Evolutionary conservation across 2,113 vertebrate species (phyloP), one percentile per base, ranked within the genome.

Genomic region (Ctenodactylus gundi): DNA sequence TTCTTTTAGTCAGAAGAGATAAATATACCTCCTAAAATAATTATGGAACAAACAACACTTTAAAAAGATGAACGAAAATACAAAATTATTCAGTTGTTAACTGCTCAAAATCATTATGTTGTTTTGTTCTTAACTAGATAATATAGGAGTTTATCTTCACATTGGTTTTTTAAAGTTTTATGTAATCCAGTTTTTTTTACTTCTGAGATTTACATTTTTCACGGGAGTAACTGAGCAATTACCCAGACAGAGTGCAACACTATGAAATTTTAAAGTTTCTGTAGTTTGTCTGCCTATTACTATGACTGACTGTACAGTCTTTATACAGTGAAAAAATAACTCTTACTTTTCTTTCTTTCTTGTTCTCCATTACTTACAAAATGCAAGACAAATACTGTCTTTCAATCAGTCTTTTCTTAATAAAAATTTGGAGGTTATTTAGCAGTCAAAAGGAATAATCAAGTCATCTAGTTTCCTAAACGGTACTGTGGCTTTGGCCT

Each of bases 131-230:
- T 82, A 88, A 57, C 55, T 62, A 83, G 90, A 62, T 58, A 84
- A 89, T 55, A 85, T 1, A 80, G 39, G 65, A 93, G 10, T 60
- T 1, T 85, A 53, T 96, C 29, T 84, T 89, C 36, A 51, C 77
- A 91, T 60, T 88, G 80, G 92, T 88, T 88, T 95, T 57, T 88
- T 44, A 49, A 77, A 88, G 20, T 75, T 93, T 85, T 87, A 78
- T 92, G 96, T 94, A 92, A 75, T n/a, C 88, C 36, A 27, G 44
- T 78, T 82, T 83, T 80, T 41, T n/a, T n/a, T n/a, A n/a, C 39
- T 94, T 92, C 44, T 73, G 36, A 93, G 44, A 90, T 75, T 95
- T 72, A 68, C 34, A 10, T 55, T 77, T 88, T 62, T 70, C 72
- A 83, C 27, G 68, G 31, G 44, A 6, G 6, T 44, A 49, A 73